phyloP scores from a whole-genome alignment of 64 coral and sea anemone genomes.

The Montipora foliosa region DNA sequence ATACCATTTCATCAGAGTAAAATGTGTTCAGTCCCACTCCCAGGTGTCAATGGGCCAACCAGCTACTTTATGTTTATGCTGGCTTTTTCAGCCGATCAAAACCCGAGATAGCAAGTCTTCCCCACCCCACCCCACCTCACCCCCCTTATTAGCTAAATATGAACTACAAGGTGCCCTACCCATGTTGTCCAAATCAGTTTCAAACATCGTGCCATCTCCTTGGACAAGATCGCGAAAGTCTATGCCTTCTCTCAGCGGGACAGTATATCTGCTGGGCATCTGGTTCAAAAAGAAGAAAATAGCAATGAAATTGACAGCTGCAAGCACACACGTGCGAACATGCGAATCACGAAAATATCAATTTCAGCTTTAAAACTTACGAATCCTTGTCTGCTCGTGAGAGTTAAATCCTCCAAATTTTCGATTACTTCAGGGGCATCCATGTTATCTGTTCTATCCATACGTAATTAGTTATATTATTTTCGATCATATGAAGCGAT shows the following conservation, averaged over 20 bases:
- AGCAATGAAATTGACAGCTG: neutral
- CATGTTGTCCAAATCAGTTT: constrained; percentile 27
- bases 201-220: constrained; percentile 46
- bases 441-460: neutral
- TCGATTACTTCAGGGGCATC: constrained; percentile 43
- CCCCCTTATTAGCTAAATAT: too few relatives aligned
- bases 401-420: constrained; percentile 13
- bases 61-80: too few relatives aligned
- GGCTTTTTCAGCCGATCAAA: too few relatives aligned
- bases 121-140: too few relatives aligned
- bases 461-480: neutral
- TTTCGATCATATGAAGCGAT: too few relatives aligned
- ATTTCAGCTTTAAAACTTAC: neutral
- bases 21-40: too few relatives aligned
- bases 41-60: too few relatives aligned
- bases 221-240: neutral
- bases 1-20: too few relatives aligned
- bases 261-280: constrained; percentile 29
- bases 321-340: neutral
- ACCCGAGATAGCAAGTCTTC: too few relatives aligned
- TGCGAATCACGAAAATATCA: neutral
- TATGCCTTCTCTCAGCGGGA: constrained; percentile 24
- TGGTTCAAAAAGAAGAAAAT: neutral
- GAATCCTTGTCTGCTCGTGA: constrained; percentile 9
- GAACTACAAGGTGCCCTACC: neutral